Evolutionary conservation across 2,888 invertebrate species (phyloP), one percentile per base, ranked within the genome.

Genomic region (Trisateles emortualis): DNA sequence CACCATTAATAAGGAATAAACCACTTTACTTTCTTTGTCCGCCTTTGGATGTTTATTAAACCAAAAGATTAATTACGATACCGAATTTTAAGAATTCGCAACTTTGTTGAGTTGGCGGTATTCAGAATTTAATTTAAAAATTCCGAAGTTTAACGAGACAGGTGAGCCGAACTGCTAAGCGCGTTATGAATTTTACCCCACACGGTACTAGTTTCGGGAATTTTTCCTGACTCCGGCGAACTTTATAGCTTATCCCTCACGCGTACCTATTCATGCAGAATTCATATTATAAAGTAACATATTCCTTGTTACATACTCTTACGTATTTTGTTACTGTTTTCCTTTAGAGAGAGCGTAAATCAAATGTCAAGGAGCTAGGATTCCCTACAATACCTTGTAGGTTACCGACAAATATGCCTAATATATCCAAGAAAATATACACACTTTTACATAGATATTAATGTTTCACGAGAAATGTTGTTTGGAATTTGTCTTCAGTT

Each of bases 51-150:
- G 86, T 87, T 88, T 88, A 86, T 86, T 84, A 87, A 86, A 86
- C 80, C 79, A 72, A 82, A 84, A 88, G 88, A 90, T 90, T 90
- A 90, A 91, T 91, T 89, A 84, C 85, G 82, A 84, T 85, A 83
- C 81, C 79, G 78, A 82, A 88, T 88, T 90, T 88, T 83, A 89
- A 90, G 91, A 91, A 91, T 90, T 83, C 81, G 80, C 78, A 90
- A 90, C 88, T 88, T 89, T 86, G 87, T 87, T 78, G 84, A 85
- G 84, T 83, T 79, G 78, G 78, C 78, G 83, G 82, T 81, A 83
- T 87, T 81, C 84, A 86, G 87, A 92, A 92, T 92, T 92, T 92
- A 91, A 92, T 92, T 91, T 92, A 88, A 92, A 92, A 92, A 92
- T 92, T 92, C 90, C 90, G 71, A 90, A 91, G 89, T 90, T 81